Conservation (phyloP, 2,888 invertebrate species). For the Drosophila ochracea region DNA sequence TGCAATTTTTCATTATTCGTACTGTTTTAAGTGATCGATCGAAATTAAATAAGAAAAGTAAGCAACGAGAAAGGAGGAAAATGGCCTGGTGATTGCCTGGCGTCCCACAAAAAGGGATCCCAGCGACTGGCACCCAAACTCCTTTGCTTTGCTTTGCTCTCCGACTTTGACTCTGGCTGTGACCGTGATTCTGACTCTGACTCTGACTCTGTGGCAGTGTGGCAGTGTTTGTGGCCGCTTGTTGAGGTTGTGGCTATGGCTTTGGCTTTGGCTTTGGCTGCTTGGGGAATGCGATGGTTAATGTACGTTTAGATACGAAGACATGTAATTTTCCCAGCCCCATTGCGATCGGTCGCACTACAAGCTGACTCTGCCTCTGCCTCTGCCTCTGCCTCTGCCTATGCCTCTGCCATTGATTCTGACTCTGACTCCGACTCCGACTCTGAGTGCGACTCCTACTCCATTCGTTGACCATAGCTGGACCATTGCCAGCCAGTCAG, state of each 20-base stretch:
- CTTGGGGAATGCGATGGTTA: constrained; percentile 75
- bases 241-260: background rate
- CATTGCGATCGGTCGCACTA: constrained; percentile 44
- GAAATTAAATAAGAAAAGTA: constrained; percentile 78
- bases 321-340: constrained; percentile 77
- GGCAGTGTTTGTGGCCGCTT: background rate
- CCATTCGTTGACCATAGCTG: constrained; percentile 1
- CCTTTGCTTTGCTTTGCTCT: background rate
- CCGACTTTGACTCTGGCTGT: background rate
- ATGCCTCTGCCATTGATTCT: background rate
- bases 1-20: constrained; percentile 77
- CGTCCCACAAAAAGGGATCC: constrained; percentile 24
- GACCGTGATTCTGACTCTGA: background rate
- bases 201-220: background rate
- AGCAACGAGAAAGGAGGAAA: constrained; percentile 61
- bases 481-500: constrained; percentile 36
- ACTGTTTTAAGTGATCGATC: constrained; percentile 77
- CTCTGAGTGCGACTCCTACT: constrained; percentile 10
- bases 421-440: constrained; percentile 6
- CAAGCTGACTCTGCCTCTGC: constrained; percentile 2
- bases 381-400: background rate
- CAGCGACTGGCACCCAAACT: constrained; percentile 19
- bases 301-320: constrained; percentile 80
- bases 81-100: constrained; percentile 32
- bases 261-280: constrained; percentile 12